A percentile compares a stretch with the other conserved stretches of the same genome.
phyloP scores from a whole-genome alignment of 2,797 vertebrate species.

The Takifugu rubripes region DNA sequence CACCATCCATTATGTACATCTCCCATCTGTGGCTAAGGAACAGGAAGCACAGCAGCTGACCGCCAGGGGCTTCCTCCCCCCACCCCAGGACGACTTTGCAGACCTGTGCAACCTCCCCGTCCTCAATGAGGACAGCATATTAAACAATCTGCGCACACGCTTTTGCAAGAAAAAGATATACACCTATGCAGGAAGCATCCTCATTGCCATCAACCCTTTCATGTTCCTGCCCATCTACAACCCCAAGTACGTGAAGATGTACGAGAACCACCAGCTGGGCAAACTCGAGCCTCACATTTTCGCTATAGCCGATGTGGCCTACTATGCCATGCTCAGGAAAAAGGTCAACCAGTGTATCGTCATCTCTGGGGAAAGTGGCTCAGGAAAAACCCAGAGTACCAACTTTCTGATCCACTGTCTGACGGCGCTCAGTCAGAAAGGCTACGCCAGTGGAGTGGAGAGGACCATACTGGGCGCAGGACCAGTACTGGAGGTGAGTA shows the following conservation, averaged over 20 bases:
- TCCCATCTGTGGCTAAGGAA: constrained; percentile 79
- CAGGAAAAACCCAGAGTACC: constrained; percentile 97
- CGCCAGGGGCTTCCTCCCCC: constrained; percentile 90
- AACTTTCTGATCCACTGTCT: constrained; percentile 99
- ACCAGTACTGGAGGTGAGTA: constrained; percentile 93
- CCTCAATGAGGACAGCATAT: constrained; percentile 86
- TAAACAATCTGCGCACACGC: constrained; percentile 87
- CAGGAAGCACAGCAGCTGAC: constrained; percentile 79
- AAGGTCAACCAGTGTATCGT: constrained; percentile 94
- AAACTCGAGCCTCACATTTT: constrained; percentile 98
- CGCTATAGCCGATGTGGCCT: constrained; percentile 94
- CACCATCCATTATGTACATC: constrained; percentile 85
- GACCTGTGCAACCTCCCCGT: constrained; percentile 93
- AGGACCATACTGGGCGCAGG: constrained; percentile 96
- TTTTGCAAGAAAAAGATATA: constrained; percentile 96
- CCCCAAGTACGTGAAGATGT: constrained; percentile 98
- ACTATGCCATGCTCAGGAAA: constrained; percentile 96
- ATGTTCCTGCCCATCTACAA: constrained; percentile 99
- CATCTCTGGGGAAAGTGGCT: constrained; percentile 97
- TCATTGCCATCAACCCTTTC: constrained; percentile 97
- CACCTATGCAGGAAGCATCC: constrained; percentile 95
- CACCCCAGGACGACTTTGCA: constrained; percentile 86
- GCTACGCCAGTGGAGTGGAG: constrained; percentile 96
- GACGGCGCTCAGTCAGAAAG: constrained; percentile 96
- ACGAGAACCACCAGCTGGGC: constrained; percentile 96